Evolutionary conservation across 2,888 invertebrate species (phyloP).

Genomic region (Coenonympha arcania): DNA sequence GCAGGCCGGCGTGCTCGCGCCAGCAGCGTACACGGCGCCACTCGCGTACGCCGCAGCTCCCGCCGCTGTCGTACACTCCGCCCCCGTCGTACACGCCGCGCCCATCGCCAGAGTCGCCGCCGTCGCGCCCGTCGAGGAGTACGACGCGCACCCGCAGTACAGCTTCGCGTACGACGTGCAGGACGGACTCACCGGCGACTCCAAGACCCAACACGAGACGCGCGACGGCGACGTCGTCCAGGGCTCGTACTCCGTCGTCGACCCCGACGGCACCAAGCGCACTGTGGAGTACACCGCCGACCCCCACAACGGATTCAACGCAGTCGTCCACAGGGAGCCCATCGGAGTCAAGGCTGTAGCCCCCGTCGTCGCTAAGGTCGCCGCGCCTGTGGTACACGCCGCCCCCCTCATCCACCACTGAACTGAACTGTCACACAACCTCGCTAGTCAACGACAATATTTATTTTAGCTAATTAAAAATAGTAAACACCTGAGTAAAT

Average conservation of each 20-base stretch:
- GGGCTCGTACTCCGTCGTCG: slow-evolving; percentile 72
- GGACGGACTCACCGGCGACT: slow-evolving; percentile 68
- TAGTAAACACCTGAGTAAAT: no score
- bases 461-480: background rate
- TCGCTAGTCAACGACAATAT: background rate
- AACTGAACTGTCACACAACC: no score
- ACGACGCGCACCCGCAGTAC: slow-evolving; percentile 61
- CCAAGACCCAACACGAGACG: slow-evolving; percentile 62
- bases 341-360: slow-evolving; percentile 45
- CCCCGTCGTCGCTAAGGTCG: slow-evolving; percentile 48
- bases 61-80: slow-evolving; percentile 33
- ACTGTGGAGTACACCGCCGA: slow-evolving; percentile 71
- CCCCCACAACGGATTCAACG: slow-evolving; percentile 71
- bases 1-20: slow-evolving; percentile 26
- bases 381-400: slow-evolving; percentile 40
- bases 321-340: slow-evolving; percentile 68
- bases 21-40: slow-evolving; percentile 51
- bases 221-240: slow-evolving; percentile 64
- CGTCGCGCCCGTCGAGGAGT: slow-evolving; percentile 43
- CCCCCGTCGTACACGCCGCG: slow-evolving; percentile 47
- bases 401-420: no score
- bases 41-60: slow-evolving; percentile 36
- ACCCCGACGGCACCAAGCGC: slow-evolving; percentile 73
- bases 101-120: slow-evolving; percentile 54
- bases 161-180: slow-evolving; percentile 74